Evolutionary conservation across 2,888 invertebrate species (phyloP).

Genomic region (Platypus cylindrus): DNA sequence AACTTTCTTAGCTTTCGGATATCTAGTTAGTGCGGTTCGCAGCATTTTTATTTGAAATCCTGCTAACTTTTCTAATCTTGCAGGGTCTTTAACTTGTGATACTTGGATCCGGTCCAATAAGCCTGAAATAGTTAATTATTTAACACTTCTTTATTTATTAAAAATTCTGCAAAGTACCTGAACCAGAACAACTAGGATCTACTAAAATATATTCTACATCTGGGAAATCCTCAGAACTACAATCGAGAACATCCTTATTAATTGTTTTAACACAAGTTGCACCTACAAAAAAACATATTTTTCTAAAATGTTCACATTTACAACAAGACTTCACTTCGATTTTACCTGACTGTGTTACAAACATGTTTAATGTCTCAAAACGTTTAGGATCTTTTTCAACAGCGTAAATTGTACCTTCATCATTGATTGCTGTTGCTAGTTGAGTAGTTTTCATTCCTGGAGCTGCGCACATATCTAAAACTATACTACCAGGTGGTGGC

Average conservation of each 20-base stretch:
- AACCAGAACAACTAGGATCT: constrained; percentile 95
- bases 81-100: constrained; percentile 23
- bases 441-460: constrained; percentile 96
- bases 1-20: constrained; percentile 72
- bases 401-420: constrained; percentile 69
- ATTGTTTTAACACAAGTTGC: constrained; percentile 56
- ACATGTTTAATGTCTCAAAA: constrained; percentile 49
- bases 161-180: constrained; percentile 45
- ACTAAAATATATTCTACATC: constrained; percentile 83
- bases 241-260: constrained; percentile 58
- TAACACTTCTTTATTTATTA: neutral
- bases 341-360: constrained; percentile 41
- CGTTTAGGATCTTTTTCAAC: constrained; percentile 62
- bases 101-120: constrained; percentile 43
- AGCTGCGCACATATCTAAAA: constrained; percentile 93
- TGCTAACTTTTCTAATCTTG: constrained; percentile 52
- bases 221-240: constrained; percentile 46
- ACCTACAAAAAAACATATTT: constrained; percentile 29
- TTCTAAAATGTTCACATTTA: neutral
- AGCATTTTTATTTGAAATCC: constrained; percentile 74
- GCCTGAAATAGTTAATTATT: constrained; percentile 41
- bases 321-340: no score
- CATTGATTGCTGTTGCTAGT: constrained; percentile 68
- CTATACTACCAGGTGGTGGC: constrained; percentile 56
- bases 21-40: constrained; percentile 69